phyloP scores from a whole-genome alignment of 2,888 invertebrate genomes.

The Oscheius sp. region DNA sequence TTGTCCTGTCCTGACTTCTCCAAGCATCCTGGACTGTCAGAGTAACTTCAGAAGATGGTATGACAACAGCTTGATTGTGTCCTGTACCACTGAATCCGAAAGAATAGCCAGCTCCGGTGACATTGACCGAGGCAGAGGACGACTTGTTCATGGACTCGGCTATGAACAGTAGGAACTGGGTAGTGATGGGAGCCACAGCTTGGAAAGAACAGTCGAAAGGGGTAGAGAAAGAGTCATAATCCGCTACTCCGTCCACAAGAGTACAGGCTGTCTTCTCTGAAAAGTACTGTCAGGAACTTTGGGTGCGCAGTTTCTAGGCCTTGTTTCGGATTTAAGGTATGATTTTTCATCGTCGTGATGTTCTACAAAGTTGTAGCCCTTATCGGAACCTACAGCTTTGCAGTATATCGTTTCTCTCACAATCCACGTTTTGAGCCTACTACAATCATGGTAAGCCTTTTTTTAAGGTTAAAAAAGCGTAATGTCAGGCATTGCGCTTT shows the following conservation, averaged over 20 bases:
- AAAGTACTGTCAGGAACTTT: neutral
- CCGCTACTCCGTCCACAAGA: conserved; percentile 10
- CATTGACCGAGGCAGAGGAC: conserved; percentile 6
- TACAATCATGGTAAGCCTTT: no score
- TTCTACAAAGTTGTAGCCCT: no score
- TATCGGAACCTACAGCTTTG: no score
- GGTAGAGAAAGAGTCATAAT: conserved; percentile 10
- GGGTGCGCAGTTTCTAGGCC: no score
- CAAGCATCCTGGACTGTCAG: conserved; percentile 17
- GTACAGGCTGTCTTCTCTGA: conserved; percentile 1
- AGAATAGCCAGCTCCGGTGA: conserved; percentile 12
- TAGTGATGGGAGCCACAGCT: conserved; percentile 1
- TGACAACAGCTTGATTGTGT: conserved; percentile 28
- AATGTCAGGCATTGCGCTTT: no score
- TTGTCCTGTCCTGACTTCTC: neutral
- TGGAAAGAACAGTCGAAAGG: conserved; percentile 33
- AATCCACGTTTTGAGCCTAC: no score
- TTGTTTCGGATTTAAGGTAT: no score
- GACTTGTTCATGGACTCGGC: conserved; percentile 8
- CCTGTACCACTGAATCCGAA: conserved; percentile 21
- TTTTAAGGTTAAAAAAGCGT: no score
- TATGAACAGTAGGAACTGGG: conserved; percentile 25
- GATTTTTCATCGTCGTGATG: no score
- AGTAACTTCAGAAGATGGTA: conserved; percentile 20
- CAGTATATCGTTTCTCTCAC: no score